Percentiles rank a stretch among this genome's conserved stretches.
phyloP scores from a whole-genome alignment of 1,140 invertebrate species.

The Ladona fulva region DNA sequence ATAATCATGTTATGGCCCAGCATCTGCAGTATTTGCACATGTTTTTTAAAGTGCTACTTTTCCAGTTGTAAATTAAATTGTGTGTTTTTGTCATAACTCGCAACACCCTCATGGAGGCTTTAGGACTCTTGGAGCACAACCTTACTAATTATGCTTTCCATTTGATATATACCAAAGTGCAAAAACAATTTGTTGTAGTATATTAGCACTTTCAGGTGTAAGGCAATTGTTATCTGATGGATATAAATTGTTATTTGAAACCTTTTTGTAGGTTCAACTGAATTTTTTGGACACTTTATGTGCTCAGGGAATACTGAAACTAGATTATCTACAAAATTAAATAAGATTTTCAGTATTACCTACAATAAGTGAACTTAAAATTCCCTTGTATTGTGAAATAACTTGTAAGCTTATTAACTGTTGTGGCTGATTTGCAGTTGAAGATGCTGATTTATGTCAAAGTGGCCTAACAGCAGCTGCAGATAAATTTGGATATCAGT shows the following conservation, averaged over 20 bases:
- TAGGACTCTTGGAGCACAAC: not conserved
- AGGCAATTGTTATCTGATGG: not conserved
- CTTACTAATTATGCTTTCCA: not conserved
- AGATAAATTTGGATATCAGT: not conserved
- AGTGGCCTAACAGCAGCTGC: constrained; percentile 1
- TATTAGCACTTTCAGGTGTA: constrained; percentile 1
- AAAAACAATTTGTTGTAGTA: constrained; percentile 4
- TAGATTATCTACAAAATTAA: not conserved
- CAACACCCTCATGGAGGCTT: not conserved
- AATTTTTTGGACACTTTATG: not conserved
- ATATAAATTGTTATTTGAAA: constrained; percentile 1
- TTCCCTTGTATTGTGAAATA: constrained; percentile 2
- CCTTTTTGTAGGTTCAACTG: constrained; percentile 1
- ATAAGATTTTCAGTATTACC: not conserved
- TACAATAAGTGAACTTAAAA: not conserved
- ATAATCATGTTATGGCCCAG: constrained; percentile 2
- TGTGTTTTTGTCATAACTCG: not conserved
- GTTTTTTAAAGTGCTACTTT: constrained; percentile 9
- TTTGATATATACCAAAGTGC: constrained; percentile 6
- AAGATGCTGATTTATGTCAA: constrained; percentile 1
- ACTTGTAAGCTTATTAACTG: not conserved
- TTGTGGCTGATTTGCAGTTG: not conserved
- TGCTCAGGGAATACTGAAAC: constrained; percentile 4
- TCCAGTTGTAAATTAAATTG: constrained; percentile 2
- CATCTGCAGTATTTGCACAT: not conserved